Evolutionary conservation across 1,140 invertebrate genomes (phyloP).

Genomic region (Sinella curviseta): DNA sequence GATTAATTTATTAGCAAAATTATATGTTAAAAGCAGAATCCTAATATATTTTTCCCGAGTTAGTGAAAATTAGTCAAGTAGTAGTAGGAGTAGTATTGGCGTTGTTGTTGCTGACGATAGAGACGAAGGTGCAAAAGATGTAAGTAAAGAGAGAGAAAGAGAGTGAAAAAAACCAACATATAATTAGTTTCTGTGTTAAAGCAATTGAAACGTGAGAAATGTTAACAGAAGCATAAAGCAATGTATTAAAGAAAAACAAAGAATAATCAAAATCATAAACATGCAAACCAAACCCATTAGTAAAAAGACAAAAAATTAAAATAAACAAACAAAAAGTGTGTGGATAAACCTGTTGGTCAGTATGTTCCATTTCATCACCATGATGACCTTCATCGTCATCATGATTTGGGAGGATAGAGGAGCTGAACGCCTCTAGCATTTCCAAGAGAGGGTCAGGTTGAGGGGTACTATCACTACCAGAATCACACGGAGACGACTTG

Average conservation of each 20-base stretch:
- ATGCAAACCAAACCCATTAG: neutral
- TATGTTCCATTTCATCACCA: neutral
- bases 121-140: neutral
- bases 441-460: neutral
- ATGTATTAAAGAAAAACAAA: neutral
- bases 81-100: neutral
- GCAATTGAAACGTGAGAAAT: neutral
- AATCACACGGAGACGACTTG: neutral
- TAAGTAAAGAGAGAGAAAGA: neutral
- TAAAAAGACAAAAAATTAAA: neutral
- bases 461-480: neutral
- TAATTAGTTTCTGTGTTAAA: neutral
- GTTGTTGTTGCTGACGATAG: neutral
- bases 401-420: neutral
- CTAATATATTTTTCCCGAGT: no score
- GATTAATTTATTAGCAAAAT: no score
- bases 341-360: neutral
- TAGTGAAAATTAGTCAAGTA: slow-evolving; percentile 7
- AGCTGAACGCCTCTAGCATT: neutral
- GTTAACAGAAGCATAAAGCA: neutral
- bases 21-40: no score
- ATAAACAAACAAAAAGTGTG: neutral
- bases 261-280: neutral
- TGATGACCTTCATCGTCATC: neutral
- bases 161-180: neutral